Percentiles rank a stretch among this genome's conserved stretches.
These are phyloP conservation scores for Serripes groenlandicus DNA, from an alignment of 2,888 invertebrate genomes.

Conservation along the genomic window DNA sequence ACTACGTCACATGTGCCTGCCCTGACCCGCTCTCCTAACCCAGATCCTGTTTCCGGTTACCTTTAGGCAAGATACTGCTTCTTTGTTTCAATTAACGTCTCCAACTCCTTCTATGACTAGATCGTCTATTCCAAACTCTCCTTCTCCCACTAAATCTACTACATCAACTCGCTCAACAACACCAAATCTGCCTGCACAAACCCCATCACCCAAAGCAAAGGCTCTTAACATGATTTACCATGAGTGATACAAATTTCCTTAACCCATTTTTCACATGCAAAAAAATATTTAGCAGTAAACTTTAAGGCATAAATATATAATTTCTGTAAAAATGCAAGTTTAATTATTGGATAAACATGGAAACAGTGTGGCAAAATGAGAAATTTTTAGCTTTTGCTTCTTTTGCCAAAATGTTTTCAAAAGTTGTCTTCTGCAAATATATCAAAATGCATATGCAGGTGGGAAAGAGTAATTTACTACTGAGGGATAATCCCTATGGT, in stretches of 20 bases:
- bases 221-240: background rate
- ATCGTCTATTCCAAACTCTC: background rate
- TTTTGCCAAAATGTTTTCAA: background rate
- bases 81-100: too few relatives aligned
- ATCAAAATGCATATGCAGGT: background rate
- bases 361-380: background rate
- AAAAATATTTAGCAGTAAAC: background rate
- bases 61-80: too few relatives aligned
- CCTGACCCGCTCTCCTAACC: too few relatives aligned
- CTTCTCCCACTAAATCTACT: background rate
- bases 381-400: background rate
- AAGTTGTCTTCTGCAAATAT: background rate
- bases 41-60: too few relatives aligned
- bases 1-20: slow-evolving; percentile 24
- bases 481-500: too few relatives aligned
- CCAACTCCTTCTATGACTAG: background rate
- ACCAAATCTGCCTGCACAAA: background rate
- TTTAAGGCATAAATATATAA: too few relatives aligned
- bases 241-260: too few relatives aligned
- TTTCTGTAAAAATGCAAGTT: background rate
- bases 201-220: background rate
- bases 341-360: background rate
- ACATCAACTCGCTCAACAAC: background rate
- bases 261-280: too few relatives aligned
- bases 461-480: background rate